These are phyloP conservation scores for Apotomis betuletana DNA, from an alignment of 2,888 invertebrate species.

Conservation along the genomic window DNA sequence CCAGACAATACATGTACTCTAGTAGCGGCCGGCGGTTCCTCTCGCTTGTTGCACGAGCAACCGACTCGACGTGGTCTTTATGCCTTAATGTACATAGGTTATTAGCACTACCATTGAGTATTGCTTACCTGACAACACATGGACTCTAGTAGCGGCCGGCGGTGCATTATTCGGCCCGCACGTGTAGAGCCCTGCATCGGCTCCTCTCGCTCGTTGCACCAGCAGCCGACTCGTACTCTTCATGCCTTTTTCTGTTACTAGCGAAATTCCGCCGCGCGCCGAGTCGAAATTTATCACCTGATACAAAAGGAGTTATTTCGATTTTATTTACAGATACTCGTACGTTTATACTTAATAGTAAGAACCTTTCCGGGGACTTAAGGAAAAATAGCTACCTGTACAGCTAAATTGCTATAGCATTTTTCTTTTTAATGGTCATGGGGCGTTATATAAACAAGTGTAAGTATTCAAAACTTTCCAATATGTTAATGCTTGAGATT, in stretches of 20 bases:
- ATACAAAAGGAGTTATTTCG: background rate
- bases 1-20: conserved; percentile 94
- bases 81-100: conserved; percentile 77
- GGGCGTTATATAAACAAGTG: too few species aligned
- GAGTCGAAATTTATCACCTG: conserved; percentile 96
- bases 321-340: too few species aligned
- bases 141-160: conserved; percentile 90
- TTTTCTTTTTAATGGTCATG: too few species aligned
- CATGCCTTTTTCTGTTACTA: conserved; percentile 93
- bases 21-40: conserved; percentile 87
- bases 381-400: too few species aligned
- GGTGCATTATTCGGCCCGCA: conserved; percentile 94
- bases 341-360: too few species aligned
- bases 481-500: too few species aligned
- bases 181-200: conserved; percentile 92
- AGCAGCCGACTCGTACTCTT: conserved; percentile 92
- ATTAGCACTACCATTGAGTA: background rate
- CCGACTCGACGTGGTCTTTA: conserved; percentile 91
- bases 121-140: conserved; percentile 92
- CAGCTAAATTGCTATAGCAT: too few species aligned
- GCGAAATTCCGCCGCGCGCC: conserved; percentile 92
- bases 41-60: conserved; percentile 86
- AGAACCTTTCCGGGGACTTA: too few species aligned
- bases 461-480: too few species aligned
- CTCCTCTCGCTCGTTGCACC: conserved; percentile 90